Evolutionary conservation across 2,113 vertebrate genomes (phyloP).

Genomic region (Gallinago media): DNA sequence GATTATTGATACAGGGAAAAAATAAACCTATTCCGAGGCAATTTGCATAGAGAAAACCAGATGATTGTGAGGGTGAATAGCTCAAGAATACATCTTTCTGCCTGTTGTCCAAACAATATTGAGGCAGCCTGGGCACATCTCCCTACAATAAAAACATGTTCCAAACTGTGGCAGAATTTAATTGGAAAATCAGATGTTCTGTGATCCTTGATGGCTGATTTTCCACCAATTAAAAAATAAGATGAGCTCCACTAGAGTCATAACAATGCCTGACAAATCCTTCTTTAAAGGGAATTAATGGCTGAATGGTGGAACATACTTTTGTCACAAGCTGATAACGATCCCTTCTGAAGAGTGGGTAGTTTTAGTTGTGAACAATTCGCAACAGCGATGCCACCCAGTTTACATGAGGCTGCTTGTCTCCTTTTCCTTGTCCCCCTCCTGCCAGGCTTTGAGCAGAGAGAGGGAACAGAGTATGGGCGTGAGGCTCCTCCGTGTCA

Average conservation of each 20-base stretch:
- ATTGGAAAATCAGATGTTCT: constrained; percentile 18
- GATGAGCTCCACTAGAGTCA: not conserved
- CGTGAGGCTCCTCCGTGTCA: not conserved
- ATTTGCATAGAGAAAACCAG: not conserved
- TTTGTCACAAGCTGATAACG: not conserved
- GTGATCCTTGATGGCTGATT: not conserved
- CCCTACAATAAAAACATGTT: not conserved
- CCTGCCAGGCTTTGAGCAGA: not conserved
- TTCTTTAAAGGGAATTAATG: not conserved
- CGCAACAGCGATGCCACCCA: not conserved
- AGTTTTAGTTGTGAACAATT: not conserved
- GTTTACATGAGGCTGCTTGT: not conserved
- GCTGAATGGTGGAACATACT: not conserved
- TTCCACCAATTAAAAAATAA: not conserved
- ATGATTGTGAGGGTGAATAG: not conserved
- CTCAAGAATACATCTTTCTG: not conserved
- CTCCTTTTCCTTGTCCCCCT: not conserved
- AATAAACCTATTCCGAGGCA: not conserved
- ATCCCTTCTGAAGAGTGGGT: not conserved
- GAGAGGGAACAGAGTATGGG: not conserved
- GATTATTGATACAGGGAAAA: not conserved
- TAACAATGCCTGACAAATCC: not conserved
- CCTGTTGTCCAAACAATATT: not conserved
- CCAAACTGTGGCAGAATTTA: not conserved
- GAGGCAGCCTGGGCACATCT: not conserved